These are phyloP conservation scores for Drosophila rufa DNA, from an alignment of 1,140 invertebrate species.

Conservation along the genomic window DNA sequence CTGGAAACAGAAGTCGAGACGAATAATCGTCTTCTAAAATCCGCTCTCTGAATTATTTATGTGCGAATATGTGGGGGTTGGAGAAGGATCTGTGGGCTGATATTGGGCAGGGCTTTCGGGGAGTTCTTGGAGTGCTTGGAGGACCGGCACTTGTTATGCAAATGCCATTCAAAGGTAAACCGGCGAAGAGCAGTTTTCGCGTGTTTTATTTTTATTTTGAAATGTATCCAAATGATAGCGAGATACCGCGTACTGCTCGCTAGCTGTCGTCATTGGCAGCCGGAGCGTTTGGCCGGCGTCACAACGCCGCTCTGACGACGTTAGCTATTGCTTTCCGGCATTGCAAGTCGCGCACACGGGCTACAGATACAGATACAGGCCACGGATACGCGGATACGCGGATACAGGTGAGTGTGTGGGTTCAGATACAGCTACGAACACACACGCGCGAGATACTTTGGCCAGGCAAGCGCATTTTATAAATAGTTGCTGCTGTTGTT, in stretches of 20 bases:
- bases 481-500: conserved; percentile 74
- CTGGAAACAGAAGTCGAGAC: conserved; percentile 42
- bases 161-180: conserved; percentile 74
- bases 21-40: conserved; percentile 21
- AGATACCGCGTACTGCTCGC: conserved; percentile 9
- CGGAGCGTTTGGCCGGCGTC: conserved; percentile 49
- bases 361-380: conserved; percentile 37
- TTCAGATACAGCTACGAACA: conserved; percentile 27
- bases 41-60: conserved; percentile 75
- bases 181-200: conserved; percentile 19
- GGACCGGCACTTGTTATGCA: conserved; percentile 70
- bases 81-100: conserved; percentile 50
- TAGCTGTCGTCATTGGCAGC: conserved; percentile 73
- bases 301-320: conserved; percentile 61
- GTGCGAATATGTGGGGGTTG: conserved; percentile 2
- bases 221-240: conserved; percentile 70
- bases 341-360: conserved; percentile 61
- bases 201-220: conserved; percentile 51
- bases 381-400: conserved; percentile 8
- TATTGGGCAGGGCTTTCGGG: conserved; percentile 3
- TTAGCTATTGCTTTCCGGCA: conserved; percentile 76
- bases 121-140: background rate
- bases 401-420: conserved; percentile 4
- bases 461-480: conserved; percentile 76
- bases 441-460: conserved; percentile 56